A percentile compares a stretch with the other conserved stretches of the same genome.
Conservation (phyloP, 1,140 invertebrate genomes). For the Drosophila varians region DNA sequence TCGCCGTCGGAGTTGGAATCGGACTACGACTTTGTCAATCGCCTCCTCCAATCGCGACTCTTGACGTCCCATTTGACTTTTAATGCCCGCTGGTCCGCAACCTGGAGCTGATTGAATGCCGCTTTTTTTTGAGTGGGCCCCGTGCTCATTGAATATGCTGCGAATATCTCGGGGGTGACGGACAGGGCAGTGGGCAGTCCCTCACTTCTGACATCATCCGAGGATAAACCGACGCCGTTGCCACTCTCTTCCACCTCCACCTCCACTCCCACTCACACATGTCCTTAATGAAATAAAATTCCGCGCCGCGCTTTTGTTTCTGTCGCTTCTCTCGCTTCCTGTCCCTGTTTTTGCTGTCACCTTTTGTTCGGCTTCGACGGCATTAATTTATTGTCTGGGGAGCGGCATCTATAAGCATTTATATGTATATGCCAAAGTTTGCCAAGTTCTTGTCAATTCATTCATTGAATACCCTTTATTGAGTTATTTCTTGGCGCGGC, state of each 20-base stretch:
- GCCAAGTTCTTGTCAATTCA: slow-evolving; percentile 74
- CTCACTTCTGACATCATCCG: too few species aligned
- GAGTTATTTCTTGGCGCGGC: slow-evolving; percentile 62
- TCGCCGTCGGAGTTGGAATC: not conserved
- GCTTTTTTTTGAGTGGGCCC: slow-evolving; percentile 29
- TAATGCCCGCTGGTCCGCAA: slow-evolving; percentile 24
- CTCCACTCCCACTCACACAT: not conserved
- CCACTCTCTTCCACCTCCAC: not conserved
- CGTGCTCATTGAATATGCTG: slow-evolving; percentile 56
- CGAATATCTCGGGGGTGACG: slow-evolving; percentile 10
- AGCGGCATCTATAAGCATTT: slow-evolving; percentile 53
- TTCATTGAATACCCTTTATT: slow-evolving; percentile 61
- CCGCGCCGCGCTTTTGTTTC: slow-evolving; percentile 39
- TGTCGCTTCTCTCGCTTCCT: not conserved
- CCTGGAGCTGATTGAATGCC: slow-evolving; percentile 63
- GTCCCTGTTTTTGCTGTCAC: not conserved
- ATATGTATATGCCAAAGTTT: slow-evolving; percentile 63
- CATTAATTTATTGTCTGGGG: slow-evolving; percentile 65
- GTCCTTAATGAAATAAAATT: slow-evolving; percentile 57
- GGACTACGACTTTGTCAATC: not conserved
- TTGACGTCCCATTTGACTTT: slow-evolving; percentile 60
- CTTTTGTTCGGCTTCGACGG: slow-evolving; percentile 12
- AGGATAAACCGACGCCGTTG: too few species aligned
- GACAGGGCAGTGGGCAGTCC: not conserved
- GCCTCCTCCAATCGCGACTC: slow-evolving; percentile 38